Conservation (phyloP, 2,888 invertebrate species). For the Marronus borbonicus region DNA sequence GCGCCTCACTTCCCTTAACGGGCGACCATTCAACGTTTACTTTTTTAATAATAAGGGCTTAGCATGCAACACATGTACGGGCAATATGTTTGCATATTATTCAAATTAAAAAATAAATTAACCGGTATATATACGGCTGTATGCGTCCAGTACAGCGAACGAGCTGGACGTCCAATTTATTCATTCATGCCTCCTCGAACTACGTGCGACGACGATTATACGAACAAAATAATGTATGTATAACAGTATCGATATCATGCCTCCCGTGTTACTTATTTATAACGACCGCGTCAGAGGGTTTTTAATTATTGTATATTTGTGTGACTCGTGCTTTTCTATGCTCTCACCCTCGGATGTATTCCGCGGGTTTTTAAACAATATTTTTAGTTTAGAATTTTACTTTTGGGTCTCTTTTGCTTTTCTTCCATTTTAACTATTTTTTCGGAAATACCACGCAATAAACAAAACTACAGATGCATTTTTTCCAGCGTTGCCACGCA, state of each 20-base stretch:
- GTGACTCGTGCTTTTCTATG: neutral
- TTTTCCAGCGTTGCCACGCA: no score
- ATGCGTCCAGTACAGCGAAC: constrained; percentile 5
- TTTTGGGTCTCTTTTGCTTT: no score
- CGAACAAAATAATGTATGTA: constrained; percentile 2
- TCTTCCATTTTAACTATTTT: no score
- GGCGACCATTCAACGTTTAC: constrained; percentile 47
- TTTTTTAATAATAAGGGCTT: constrained; percentile 54
- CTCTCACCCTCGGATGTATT: no score
- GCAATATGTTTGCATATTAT: constrained; percentile 57
- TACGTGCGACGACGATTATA: constrained; percentile 14
- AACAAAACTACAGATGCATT: no score
- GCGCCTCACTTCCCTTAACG: constrained; percentile 6
- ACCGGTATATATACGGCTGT: constrained; percentile 50
- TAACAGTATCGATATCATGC: constrained; percentile 6
- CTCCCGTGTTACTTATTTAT: neutral
- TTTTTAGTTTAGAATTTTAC: no score
- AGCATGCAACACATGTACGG: constrained; percentile 56
- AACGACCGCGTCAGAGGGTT: constrained; percentile 12
- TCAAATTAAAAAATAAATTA: constrained; percentile 57
- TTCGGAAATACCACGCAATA: no score
- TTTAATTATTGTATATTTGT: neutral
- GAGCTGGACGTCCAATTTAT: constrained; percentile 23
- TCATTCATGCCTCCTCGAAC: constrained; percentile 27
- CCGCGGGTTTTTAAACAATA: no score